Conservation (phyloP, 2,797 vertebrate genomes). For the Acridotheres tristis region DNA sequence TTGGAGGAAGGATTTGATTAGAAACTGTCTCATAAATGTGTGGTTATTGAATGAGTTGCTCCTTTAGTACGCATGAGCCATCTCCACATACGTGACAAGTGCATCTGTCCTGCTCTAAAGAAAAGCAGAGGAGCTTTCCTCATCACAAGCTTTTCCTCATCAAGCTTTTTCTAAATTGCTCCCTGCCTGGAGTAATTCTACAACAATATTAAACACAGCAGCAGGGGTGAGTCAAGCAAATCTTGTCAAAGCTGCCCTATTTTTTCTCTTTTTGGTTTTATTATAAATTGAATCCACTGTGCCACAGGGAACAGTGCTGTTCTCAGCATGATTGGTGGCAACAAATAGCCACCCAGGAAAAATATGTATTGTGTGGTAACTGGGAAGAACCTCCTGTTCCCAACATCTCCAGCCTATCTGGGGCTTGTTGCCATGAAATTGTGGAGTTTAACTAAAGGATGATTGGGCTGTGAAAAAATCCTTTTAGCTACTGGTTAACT, state of each 20-base stretch:
- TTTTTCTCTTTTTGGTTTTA: constrained; percentile 21
- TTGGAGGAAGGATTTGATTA: constrained; percentile 1
- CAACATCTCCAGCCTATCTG: background rate
- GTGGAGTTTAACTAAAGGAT: background rate
- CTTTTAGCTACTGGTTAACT: background rate
- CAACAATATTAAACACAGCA: background rate
- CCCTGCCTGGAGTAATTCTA: constrained; percentile 3
- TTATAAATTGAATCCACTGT: background rate
- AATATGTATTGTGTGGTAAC: constrained; percentile 1
- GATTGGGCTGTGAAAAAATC: background rate
- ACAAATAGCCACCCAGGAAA: constrained; percentile 9
- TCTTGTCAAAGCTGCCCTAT: background rate
- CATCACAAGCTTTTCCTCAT: constrained; percentile 9
- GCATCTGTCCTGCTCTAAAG: constrained; percentile 10
- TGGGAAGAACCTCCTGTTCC: constrained; percentile 19
- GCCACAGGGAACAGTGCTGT: background rate
- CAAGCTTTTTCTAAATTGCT: constrained; percentile 20
- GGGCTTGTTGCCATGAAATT: background rate
- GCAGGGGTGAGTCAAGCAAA: constrained; percentile 21
- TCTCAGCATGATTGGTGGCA: background rate
- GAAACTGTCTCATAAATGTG: constrained; percentile 31
- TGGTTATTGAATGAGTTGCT: constrained; percentile 5
- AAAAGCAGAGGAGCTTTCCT: constrained; percentile 20
- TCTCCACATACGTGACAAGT: background rate
- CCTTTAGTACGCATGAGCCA: background rate